These are phyloP conservation scores for Lycaena phlaeas DNA, from an alignment of 2,888 invertebrate genomes.

Conservation along the genomic window DNA sequence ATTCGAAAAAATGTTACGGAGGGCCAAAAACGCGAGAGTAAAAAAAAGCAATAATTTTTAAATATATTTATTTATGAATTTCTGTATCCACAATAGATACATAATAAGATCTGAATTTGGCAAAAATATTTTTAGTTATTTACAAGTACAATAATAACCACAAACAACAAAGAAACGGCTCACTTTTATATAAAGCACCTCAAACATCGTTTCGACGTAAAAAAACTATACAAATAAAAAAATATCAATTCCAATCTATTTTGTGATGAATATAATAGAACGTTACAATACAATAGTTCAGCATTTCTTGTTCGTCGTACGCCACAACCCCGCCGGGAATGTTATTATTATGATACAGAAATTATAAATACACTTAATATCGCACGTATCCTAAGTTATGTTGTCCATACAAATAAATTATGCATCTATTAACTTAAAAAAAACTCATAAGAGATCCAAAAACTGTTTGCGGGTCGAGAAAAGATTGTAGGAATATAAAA, in stretches of 20 bases:
- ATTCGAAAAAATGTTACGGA: too few species aligned
- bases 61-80: slow-evolving; percentile 65
- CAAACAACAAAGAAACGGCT: slow-evolving; percentile 10
- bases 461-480: neutral
- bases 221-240: slow-evolving; percentile 14
- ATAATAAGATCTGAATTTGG: slow-evolving; percentile 44
- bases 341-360: slow-evolving; percentile 65
- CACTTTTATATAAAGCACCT: slow-evolving; percentile 1
- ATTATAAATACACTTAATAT: slow-evolving; percentile 59
- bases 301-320: slow-evolving; percentile 38
- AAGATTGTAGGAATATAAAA: slow-evolving; percentile 8
- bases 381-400: slow-evolving; percentile 35
- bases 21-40: too few species aligned
- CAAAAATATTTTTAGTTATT: slow-evolving; percentile 31
- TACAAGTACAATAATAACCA: slow-evolving; percentile 19
- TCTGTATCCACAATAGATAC: slow-evolving; percentile 70
- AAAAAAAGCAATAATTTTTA: slow-evolving; percentile 24
- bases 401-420: slow-evolving; percentile 54
- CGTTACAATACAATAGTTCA: too few species aligned
- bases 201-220: slow-evolving; percentile 1
- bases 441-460: slow-evolving; percentile 17
- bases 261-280: slow-evolving; percentile 21
- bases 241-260: slow-evolving; percentile 2
- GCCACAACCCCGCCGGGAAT: slow-evolving; percentile 39
- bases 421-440: slow-evolving; percentile 39